Conservation (phyloP, 2,797 vertebrate genomes). For the Phalanger gymnotis region DNA sequence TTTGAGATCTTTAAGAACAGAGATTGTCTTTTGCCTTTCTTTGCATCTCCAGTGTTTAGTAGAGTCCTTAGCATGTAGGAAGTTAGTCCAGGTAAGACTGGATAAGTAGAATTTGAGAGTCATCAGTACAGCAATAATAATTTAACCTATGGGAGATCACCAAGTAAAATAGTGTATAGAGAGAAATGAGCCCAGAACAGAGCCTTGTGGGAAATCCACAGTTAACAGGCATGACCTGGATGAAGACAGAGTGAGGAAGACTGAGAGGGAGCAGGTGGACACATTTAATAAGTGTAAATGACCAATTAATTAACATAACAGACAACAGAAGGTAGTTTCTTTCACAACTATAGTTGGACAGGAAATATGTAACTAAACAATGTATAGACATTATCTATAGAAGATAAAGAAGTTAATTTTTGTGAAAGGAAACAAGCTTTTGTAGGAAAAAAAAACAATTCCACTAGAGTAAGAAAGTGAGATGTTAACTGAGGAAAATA, state of each 20-base stretch:
- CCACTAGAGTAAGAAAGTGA: background rate
- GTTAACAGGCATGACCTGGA: background rate
- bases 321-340: background rate
- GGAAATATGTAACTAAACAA: background rate
- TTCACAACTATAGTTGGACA: background rate
- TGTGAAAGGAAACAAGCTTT: background rate
- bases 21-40: background rate
- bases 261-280: background rate
- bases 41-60: background rate
- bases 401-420: background rate
- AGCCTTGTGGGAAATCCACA: background rate
- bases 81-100: background rate
- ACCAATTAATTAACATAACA: background rate
- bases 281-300: background rate
- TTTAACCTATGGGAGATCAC: background rate
- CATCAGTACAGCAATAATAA: background rate
- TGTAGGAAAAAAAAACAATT: background rate
- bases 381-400: background rate
- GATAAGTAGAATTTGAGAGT: background rate
- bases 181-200: background rate
- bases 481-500: background rate
- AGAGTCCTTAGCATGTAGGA: background rate
- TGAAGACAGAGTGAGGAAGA: background rate
- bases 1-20: background rate
- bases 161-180: background rate